phyloP scores from a whole-genome alignment of 2,113 vertebrate species.

The Saccopteryx bilineata region DNA sequence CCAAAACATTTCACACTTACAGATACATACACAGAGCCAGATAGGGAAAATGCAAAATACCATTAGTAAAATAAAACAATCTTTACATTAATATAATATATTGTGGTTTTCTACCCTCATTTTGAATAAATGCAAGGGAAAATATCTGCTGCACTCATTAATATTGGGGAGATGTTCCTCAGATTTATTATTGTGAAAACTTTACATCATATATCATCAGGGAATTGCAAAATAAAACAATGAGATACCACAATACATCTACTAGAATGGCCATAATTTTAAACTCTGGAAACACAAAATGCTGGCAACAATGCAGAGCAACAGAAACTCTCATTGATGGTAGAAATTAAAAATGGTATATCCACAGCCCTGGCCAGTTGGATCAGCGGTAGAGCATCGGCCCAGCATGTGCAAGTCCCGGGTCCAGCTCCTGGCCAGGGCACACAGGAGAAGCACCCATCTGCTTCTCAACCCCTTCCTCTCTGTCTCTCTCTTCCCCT shows the following conservation, averaged over 20 bases:
- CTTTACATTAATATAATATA: background rate
- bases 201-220: background rate
- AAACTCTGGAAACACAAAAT: background rate
- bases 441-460: too few relatives aligned
- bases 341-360: background rate
- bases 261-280: background rate
- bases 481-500: too few relatives aligned
- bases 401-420: too few relatives aligned
- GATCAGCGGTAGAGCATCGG: too few relatives aligned
- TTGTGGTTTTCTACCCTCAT: background rate
- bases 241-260: background rate
- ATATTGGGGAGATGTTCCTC: background rate
- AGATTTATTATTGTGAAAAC: slow-evolving; percentile 15
- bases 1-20: background rate
- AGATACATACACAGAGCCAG: background rate
- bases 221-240: background rate
- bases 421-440: too few relatives aligned
- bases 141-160: background rate
- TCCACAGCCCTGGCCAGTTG: background rate
- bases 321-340: background rate
- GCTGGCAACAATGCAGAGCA: background rate
- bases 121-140: slow-evolving; percentile 18
- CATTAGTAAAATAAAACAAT: background rate
- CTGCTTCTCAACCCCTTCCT: too few relatives aligned
- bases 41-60: background rate